These are phyloP conservation scores for Andricus grossulariae DNA, from an alignment of 1,140 invertebrate genomes.

Conservation along the genomic window DNA sequence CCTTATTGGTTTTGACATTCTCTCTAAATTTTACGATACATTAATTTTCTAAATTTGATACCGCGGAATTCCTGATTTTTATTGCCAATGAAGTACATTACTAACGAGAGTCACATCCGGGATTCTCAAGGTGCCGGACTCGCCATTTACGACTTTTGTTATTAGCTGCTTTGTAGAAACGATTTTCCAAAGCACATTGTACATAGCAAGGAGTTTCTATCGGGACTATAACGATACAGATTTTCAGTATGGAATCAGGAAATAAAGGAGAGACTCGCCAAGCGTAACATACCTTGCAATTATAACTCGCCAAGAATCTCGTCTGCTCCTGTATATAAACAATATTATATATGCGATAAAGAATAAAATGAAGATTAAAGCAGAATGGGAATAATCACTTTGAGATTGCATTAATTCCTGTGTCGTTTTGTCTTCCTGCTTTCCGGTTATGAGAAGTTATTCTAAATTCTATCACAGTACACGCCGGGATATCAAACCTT, in stretches of 20 bases:
- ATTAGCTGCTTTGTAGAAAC: conserved; percentile 21
- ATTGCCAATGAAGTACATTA: not conserved
- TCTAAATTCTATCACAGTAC: no score
- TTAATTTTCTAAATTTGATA: no score
- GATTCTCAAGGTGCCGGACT: conserved; percentile 1
- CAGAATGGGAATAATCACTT: no score
- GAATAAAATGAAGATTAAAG: no score
- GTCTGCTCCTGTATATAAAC: not conserved
- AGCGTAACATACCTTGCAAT: conserved; percentile 9
- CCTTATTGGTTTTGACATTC: no score
- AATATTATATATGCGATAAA: no score
- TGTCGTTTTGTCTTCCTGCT: no score
- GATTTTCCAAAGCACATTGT: not conserved
- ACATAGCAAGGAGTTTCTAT: not conserved
- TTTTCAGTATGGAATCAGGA: conserved; percentile 20
- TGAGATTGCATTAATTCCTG: no score
- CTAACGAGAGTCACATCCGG: conserved; percentile 16
- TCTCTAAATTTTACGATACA: no score
- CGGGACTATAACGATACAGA: not conserved
- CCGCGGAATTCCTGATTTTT: no score
- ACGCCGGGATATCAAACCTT: no score
- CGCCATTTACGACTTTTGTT: conserved; percentile 18
- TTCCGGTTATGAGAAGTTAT: no score
- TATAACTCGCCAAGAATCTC: not conserved
- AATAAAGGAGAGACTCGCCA: conserved; percentile 2